Percentiles rank a stretch among this genome's conserved stretches.
These are phyloP conservation scores for Coregonus clupeaformis DNA, from an alignment of 2,113 vertebrate species.

Conservation along the genomic window DNA sequence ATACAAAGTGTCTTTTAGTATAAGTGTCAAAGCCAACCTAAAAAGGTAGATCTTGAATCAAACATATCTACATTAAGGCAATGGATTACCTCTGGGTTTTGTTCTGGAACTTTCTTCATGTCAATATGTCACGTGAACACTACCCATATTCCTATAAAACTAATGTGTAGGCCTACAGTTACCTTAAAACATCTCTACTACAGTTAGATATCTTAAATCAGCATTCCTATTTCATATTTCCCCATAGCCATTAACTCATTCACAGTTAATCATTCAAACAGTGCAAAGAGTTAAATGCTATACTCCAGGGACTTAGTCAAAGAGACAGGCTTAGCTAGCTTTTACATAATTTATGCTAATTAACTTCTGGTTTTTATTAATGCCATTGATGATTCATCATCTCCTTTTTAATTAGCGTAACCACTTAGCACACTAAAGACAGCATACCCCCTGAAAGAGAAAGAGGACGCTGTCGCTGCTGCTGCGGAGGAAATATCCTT, in stretches of 20 bases:
- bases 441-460: constrained; percentile 35
- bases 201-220: too few relatives aligned
- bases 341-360: constrained; percentile 25
- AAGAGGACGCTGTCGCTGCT: constrained; percentile 24
- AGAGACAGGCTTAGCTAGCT: background rate
- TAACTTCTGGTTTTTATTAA: constrained; percentile 25
- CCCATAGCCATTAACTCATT: background rate
- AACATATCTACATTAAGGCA: too few relatives aligned
- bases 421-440: constrained; percentile 41
- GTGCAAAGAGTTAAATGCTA: background rate
- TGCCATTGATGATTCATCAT: constrained; percentile 42
- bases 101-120: background rate
- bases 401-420: constrained; percentile 52
- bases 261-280: background rate
- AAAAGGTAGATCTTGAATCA: too few relatives aligned
- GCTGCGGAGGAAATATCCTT: constrained; percentile 44
- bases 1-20: too few relatives aligned
- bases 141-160: background rate
- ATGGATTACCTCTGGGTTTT: too few relatives aligned
- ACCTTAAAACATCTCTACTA: background rate
- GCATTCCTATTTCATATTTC: too few relatives aligned
- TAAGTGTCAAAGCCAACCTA: too few relatives aligned
- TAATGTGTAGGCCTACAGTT: background rate
- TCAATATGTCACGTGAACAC: background rate
- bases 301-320: background rate